Base-by-base conservation (phyloP, 2,113 vertebrate species). In the Gila orcuttii region DNA sequence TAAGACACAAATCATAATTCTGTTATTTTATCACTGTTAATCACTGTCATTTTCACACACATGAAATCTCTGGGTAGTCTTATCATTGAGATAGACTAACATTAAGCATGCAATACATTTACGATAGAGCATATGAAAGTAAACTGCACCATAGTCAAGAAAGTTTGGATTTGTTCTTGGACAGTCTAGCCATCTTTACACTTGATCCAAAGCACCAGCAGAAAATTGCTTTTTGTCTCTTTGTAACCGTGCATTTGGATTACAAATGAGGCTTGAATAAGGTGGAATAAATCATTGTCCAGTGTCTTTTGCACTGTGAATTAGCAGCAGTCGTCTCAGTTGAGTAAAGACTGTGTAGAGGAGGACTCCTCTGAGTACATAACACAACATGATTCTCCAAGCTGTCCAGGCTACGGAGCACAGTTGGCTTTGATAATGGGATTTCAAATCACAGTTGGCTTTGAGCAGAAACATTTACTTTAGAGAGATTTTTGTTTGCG, bases 401-500 rank as follows among this genome's bases (percentile, higher is more conserved):
- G 28, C 85, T 83, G 77, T 85, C 60, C 60, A 60, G 81, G 78
- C 80, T 79, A n/a, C 25, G 76, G 80, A 83, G 85, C 86, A 87
- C 88, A 89, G 88, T 87, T 88, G 88, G 87, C 88, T 90, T 89
- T 90, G 86, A 89, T 90, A 89, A 90, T 89, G 69, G 59, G 74
- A 59, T 87, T 90, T 64, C 85, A 88, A 90, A 87, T 89, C 85
- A 87, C 86, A 86, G 86, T 88, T 87, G 84, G 87, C 87, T 84
- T 74, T 60, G 71, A 86, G 88, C 88, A 89, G 83, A 88, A 89
- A 88, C 85, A 87, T 86, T 89, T 89, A 89, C 83, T 87, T 86
- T 76, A 87, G 82, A 85, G 31, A 88, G 73, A 82, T 84, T 86
- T 91, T 83, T 91, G 88, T 89, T 94, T 93, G 94, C 93, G 91